Evolutionary conservation across 2,113 vertebrate species (phyloP).

Genomic region (Calypte anna): DNA sequence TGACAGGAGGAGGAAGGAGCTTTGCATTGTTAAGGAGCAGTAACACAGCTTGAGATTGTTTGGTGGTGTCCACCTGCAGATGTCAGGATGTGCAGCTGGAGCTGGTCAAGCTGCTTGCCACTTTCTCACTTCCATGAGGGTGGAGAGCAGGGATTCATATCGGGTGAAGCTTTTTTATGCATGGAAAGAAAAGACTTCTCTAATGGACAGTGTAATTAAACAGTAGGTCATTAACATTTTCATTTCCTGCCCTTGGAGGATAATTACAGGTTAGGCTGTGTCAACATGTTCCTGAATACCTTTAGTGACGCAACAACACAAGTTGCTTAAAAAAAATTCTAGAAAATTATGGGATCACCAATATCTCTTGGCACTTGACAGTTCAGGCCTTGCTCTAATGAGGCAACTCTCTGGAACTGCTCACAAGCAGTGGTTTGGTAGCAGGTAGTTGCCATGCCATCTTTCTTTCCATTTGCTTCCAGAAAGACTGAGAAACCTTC

Average conservation of each 20-base stretch:
- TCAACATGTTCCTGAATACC: slow-evolving; percentile 2
- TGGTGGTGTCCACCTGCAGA: background rate
- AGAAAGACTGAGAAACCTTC: background rate
- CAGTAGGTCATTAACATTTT: background rate
- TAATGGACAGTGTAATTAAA: background rate
- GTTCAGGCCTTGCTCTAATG: background rate
- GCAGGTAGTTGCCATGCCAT: background rate
- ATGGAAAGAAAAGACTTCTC: background rate
- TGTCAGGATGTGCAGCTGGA: background rate
- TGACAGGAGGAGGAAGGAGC: background rate
- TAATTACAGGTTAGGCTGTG: slow-evolving; percentile 15
- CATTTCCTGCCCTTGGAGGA: background rate
- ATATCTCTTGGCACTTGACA: background rate
- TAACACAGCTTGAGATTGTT: background rate
- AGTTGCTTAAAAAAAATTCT: background rate
- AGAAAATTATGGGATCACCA: background rate
- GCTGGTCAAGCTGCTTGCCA: background rate
- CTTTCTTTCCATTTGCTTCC: background rate
- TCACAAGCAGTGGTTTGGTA: background rate
- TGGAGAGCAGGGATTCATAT: background rate
- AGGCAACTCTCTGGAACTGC: background rate
- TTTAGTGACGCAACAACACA: background rate
- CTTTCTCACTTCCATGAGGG: background rate
- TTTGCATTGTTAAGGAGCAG: background rate
- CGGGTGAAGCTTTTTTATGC: background rate